Conservation (phyloP, 2,797 vertebrate species). For the Botia kubotai region DNA sequence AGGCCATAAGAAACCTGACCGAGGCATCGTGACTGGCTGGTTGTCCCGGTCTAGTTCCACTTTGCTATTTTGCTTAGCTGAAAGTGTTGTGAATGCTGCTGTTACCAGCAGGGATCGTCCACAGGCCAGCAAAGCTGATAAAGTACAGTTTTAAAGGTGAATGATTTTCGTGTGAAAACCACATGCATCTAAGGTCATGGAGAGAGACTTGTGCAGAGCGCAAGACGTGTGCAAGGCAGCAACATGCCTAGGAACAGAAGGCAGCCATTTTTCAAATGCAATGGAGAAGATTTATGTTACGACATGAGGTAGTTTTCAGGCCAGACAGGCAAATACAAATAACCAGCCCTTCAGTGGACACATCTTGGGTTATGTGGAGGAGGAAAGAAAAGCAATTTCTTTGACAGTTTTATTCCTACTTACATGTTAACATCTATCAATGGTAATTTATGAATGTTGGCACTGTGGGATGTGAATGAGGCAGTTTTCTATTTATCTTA, state of each 20-base stretch:
- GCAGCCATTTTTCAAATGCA: neutral
- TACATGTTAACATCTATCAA: neutral
- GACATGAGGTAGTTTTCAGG: neutral
- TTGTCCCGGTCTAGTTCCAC: slow-evolving; percentile 1
- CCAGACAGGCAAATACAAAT: slow-evolving; percentile 13
- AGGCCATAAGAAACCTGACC: neutral
- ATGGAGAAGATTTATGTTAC: slow-evolving; percentile 30
- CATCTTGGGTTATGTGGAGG: neutral
- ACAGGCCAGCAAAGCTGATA: slow-evolving; percentile 18
- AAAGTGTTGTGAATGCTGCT: slow-evolving; percentile 3
- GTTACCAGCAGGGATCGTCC: slow-evolving; percentile 24
- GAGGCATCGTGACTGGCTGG: neutral
- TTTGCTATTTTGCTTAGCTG: slow-evolving; percentile 19
- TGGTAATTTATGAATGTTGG: slow-evolving; percentile 8
- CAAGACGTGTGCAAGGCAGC: neutral
- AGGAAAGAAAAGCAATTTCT: neutral
- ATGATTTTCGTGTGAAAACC: slow-evolving; percentile 20
- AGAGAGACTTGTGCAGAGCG: neutral
- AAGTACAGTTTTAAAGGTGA: slow-evolving; percentile 24
- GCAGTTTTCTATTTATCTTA: slow-evolving; percentile 26
- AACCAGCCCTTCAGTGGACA: slow-evolving; percentile 17
- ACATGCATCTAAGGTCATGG: slow-evolving; percentile 9
- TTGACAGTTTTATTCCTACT: neutral
- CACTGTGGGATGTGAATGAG: slow-evolving; percentile 1
- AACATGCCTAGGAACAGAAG: neutral